Conservation (phyloP, 2,888 invertebrate species). For the Monochamus alternatus region DNA sequence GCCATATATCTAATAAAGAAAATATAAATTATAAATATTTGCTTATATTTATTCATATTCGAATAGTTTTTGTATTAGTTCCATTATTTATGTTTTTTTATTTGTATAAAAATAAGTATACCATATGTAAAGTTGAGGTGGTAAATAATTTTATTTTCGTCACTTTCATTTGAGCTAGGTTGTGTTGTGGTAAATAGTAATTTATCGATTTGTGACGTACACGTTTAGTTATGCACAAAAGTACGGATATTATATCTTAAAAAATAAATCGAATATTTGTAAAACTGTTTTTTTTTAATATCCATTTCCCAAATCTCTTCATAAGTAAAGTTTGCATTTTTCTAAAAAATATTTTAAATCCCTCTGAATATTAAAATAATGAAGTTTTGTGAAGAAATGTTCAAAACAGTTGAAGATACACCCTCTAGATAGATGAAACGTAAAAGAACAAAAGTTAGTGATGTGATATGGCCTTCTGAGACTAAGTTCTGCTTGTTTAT, state of each 20-base stretch:
- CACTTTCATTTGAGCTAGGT: background rate
- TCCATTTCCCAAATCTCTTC: background rate
- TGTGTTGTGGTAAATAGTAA: background rate
- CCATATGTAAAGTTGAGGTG: slow-evolving; percentile 11
- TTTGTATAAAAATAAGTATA: slow-evolving; percentile 16
- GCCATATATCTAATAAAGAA: slow-evolving; percentile 55
- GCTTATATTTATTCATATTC: slow-evolving; percentile 9
- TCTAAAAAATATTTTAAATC: no score
- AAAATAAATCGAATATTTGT: slow-evolving; percentile 46
- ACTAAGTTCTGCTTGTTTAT: no score
- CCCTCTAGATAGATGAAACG: no score
- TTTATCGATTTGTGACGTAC: slow-evolving; percentile 12
- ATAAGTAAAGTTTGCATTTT: no score
- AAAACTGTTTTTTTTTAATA: slow-evolving; percentile 23
- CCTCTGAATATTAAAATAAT: no score
- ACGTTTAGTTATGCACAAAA: slow-evolving; percentile 33
- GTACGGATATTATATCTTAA: slow-evolving; percentile 37
- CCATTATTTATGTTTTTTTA: slow-evolving; percentile 21
- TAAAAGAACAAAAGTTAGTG: no score
- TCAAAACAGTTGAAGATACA: no score
- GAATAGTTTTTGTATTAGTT: slow-evolving; percentile 27
- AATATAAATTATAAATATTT: slow-evolving; percentile 40
- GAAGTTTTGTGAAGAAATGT: no score
- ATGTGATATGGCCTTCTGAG: no score
- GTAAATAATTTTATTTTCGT: slow-evolving; percentile 1